Percentiles rank a stretch among this genome's conserved stretches.
phyloP scores from a whole-genome alignment of 53 echinoderm and acorn worm species.

The Echinarachnius parma region DNA sequence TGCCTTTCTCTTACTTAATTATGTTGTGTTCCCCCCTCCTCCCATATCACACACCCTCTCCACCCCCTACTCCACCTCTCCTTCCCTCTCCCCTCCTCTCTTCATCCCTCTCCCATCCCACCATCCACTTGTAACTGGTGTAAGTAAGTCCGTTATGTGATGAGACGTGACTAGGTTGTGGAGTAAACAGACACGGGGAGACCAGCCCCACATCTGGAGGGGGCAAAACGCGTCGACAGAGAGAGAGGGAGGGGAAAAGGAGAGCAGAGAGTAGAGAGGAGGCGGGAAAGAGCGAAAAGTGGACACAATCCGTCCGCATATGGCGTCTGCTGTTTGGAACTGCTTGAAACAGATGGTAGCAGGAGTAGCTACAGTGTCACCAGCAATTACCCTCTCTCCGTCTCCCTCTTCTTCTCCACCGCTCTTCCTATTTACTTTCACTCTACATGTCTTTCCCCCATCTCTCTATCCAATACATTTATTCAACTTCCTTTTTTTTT shows the following conservation, averaged over 20 bases:
- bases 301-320: conserved; percentile 31
- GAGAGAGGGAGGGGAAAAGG: too few species aligned
- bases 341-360: conserved; percentile 42
- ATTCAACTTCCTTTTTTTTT: too few species aligned
- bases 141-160: conserved; percentile 5
- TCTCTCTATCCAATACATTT: not conserved
- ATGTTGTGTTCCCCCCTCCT: too few species aligned
- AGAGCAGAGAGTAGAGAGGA: too few species aligned
- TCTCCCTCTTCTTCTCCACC: not conserved
- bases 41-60: not conserved
- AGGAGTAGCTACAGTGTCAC: conserved; percentile 47
- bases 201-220: conserved; percentile 35
- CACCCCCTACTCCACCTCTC: not conserved
- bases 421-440: too few species aligned
- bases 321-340: conserved; percentile 25
- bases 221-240: too few species aligned
- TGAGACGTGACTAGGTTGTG: conserved; percentile 27
- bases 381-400: not conserved
- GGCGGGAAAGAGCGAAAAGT: conserved; percentile 25
- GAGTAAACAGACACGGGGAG: conserved; percentile 21
- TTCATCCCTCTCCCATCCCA: not conserved
- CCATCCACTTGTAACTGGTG: not conserved
- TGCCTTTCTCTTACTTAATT: too few species aligned
- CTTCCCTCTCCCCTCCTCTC: not conserved
- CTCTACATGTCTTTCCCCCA: not conserved